A percentile compares a stretch with the other conserved stretches of the same genome.
These are phyloP conservation scores for Hecatera dysodea DNA, from an alignment of 2,888 invertebrate species.

Conservation along the genomic window DNA sequence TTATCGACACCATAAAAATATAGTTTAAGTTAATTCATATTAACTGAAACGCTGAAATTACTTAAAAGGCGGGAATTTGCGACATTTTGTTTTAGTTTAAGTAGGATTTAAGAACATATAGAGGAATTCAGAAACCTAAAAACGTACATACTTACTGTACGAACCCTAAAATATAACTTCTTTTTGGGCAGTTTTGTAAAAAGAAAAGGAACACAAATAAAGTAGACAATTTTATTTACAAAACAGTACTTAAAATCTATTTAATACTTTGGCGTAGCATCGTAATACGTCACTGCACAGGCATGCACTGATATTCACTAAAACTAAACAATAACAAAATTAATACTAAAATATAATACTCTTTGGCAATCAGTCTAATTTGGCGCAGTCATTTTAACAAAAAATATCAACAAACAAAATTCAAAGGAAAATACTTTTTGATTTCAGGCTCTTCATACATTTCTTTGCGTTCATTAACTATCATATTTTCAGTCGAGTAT, in stretches of 20 bases:
- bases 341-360: constrained; percentile 79
- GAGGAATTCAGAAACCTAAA: no score
- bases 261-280: constrained; percentile 74
- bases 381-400: constrained; percentile 66
- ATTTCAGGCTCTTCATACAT: constrained; percentile 72
- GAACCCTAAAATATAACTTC: no score
- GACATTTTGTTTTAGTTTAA: not conserved
- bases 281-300: constrained; percentile 66
- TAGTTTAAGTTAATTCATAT: not conserved
- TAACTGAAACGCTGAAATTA: not conserved
- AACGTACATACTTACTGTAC: no score
- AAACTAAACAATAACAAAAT: constrained; percentile 74
- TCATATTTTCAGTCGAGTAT: constrained; percentile 66
- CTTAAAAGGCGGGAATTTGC: not conserved
- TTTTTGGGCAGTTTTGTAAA: not conserved
- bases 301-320: constrained; percentile 63
- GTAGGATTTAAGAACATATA: not conserved
- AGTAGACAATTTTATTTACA: constrained; percentile 77
- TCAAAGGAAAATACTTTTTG: constrained; percentile 81
- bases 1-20: not conserved
- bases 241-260: constrained; percentile 73
- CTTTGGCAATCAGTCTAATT: constrained; percentile 84
- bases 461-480: constrained; percentile 70
- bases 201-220: constrained; percentile 26
- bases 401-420: constrained; percentile 81